Evolutionary conservation across 1,140 invertebrate genomes (phyloP), one percentile per base, ranked within the genome.

Genomic region (Drosophila erecta): DNA sequence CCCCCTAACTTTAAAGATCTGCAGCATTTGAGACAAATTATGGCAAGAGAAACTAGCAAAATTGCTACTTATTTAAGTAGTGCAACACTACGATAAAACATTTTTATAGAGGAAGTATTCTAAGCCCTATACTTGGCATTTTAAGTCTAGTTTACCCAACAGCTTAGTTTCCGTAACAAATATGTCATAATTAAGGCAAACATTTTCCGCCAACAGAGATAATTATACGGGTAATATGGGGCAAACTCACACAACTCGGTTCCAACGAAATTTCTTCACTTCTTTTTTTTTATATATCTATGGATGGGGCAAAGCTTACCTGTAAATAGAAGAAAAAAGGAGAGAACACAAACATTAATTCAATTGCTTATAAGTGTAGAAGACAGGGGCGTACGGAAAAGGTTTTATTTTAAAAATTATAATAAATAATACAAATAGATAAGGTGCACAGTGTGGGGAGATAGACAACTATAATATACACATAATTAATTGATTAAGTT

Each of bases 251-350:
- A 41, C 59, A 61, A 20, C 15, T 41, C 53, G 24, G 55, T 55
- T 43, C 14, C 38, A 7, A 3, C 4, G 17, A 24, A 35, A n/a
- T 14, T 59, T 57, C 11, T 33, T 12, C 22, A 43, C 11, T n/a
- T 30, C 4, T 17, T 27, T 27, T 11, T 24, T 43, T 17, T 11
- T 30, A 5, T 38, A 14, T 12, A 10, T 40, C 35, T 57, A 35
- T 35, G 30, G 30, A 51, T 8, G 30, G 49, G 27, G 30, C 24
- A 22, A 33, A 58, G 27, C 24, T 77, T 86, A 85, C 81, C 81
- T 85, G 81, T 2, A 85, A 86, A 85, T 81, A 47, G 12, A 75
- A 41, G 57, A 17, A n/a, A 53, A 40, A 33, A 43, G n/a, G n/a
- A 54, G 8, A 56, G 22, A 49, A 51, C n/a, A 35, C 20, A 40